Conservation (phyloP, 2,797 vertebrate genomes). For the Vipera ursinii region DNA sequence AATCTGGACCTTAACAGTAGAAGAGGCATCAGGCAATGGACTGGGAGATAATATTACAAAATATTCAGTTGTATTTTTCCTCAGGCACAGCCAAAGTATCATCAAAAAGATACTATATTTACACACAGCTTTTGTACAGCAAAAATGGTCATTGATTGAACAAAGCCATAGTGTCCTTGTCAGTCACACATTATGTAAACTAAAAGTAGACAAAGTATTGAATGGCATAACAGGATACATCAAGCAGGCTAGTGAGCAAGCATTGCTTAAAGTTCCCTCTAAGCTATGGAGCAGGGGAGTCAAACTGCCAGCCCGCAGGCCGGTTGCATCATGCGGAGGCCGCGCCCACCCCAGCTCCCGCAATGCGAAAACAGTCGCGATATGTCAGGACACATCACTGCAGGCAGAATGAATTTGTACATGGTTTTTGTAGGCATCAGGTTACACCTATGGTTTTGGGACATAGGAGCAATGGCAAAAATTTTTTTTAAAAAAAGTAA, state of each 20-base stretch:
- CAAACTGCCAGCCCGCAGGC: no score
- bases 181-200: background rate
- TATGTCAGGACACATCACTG: no score
- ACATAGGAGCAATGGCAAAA: background rate
- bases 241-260: background rate
- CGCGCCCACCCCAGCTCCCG: no score
- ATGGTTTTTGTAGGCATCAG: background rate
- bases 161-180: background rate
- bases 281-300: background rate
- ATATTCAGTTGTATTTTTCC: background rate
- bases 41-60: background rate
- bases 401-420: background rate
- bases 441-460: background rate
- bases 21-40: background rate
- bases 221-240: background rate
- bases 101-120: background rate
- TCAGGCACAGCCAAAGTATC: background rate
- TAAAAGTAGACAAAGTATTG: background rate
- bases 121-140: background rate
- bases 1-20: background rate
- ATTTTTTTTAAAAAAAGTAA: background rate
- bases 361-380: no score
- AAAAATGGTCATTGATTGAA: background rate
- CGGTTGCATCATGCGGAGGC: no score
- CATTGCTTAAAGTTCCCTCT: background rate